A percentile compares a stretch with the other conserved stretches of the same genome.
These are phyloP conservation scores for Ferdinandea cuprea DNA, from an alignment of 2,888 invertebrate species.

Conservation along the genomic window DNA sequence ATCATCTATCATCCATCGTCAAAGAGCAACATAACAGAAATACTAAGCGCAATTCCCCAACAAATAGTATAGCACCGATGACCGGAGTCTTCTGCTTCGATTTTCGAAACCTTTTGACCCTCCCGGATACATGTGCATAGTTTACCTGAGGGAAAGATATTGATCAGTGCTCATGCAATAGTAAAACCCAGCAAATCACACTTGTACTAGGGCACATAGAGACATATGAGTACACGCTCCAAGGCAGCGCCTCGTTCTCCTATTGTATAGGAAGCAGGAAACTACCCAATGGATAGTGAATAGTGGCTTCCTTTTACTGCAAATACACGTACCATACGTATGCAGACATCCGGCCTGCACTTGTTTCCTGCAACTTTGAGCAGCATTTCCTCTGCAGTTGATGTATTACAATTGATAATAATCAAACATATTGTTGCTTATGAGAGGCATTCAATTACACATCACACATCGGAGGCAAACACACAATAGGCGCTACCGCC, in stretches of 20 bases:
- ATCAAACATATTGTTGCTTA: slow-evolving; percentile 74
- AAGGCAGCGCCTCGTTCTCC: neutral
- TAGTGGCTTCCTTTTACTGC: slow-evolving; percentile 64
- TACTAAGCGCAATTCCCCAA: neutral
- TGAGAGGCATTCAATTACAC: slow-evolving; percentile 69
- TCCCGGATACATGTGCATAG: slow-evolving; percentile 43
- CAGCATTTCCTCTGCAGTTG: slow-evolving; percentile 65
- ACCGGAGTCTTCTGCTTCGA: slow-evolving; percentile 27
- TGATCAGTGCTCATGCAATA: slow-evolving; percentile 46
- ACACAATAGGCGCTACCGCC: slow-evolving; percentile 24
- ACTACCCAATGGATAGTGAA: slow-evolving; percentile 66
- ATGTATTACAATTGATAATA: slow-evolving; percentile 72
- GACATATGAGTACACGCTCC: neutral
- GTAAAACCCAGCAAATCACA: slow-evolving; percentile 50
- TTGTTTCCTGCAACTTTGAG: slow-evolving; percentile 70
- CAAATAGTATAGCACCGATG: neutral
- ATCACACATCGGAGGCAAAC: slow-evolving; percentile 48
- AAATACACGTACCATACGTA: slow-evolving; percentile 42
- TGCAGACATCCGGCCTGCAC: slow-evolving; percentile 62
- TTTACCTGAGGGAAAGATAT: slow-evolving; percentile 58
- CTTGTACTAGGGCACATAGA: neutral
- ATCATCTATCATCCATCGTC: neutral
- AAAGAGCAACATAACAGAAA: slow-evolving; percentile 8
- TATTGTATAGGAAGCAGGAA: slow-evolving; percentile 50
- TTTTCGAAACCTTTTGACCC: slow-evolving; percentile 13